Base-by-base conservation (phyloP, 2,888 invertebrate genomes). In the Chrysopilus asiliformis region DNA sequence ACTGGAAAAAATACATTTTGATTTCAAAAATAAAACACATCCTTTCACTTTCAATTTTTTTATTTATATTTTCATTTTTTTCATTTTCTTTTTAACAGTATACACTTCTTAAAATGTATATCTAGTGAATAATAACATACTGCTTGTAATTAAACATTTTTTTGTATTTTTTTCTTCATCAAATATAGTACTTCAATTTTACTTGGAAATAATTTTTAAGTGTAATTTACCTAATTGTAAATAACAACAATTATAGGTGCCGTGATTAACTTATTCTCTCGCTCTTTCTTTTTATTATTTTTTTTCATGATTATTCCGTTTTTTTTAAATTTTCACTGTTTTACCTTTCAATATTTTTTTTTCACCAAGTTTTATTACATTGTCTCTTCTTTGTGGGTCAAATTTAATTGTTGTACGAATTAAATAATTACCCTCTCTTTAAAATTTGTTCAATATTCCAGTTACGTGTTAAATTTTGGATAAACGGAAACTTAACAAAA, bases 51-150 rank as follows among this genome's bases (percentile, higher is more conserved):
- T 22, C 10, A 22, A 22, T 7, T 33, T 32, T 38, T 34, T 31
- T 33, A 27, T 31, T 31, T 22, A 17, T 34, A 30, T 31, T 29
- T 18, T 40, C 13, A 37, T 28, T 33, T 30, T 13, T 29, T 25
- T 41, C 15, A 31, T 27, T 12, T 28, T 36, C n/a, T 34, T 31
- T 34, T 39, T 35, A 39, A 39, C 39, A 39, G 28, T 36, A 39
- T 39, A 32, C 36, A 39, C 34, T 38, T 38, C 34, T 38, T 38
- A 10, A n/a, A 41, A 38, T 38, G 41, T 41, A 41, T 41, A 41
- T 41, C 37, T 34, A 38, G 38, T 28, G 36, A 41, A 38, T 41
- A 36, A 32, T 36, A 36, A 36, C 38, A 41, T 36, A 38, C 30
- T 38, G 38, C 25, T 26, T 37, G 25, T 32, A 20, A 18, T 26